Conservation (phyloP, 2,888 invertebrate species). For the Liposcelis brunnea region DNA sequence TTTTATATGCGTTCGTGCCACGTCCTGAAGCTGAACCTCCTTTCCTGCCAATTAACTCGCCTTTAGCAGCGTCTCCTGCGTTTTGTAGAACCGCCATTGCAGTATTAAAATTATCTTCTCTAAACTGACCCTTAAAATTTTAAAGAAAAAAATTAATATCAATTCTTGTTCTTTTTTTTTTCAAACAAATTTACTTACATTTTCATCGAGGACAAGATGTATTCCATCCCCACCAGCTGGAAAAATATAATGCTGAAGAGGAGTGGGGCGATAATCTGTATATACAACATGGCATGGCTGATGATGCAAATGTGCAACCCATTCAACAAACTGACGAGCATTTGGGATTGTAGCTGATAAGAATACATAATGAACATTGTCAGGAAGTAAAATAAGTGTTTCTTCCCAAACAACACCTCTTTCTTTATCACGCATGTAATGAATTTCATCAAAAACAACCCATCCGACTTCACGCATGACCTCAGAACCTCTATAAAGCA, state of each 20-base stretch:
- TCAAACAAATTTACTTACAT: slow-evolving; percentile 29
- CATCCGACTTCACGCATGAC: slow-evolving; percentile 98
- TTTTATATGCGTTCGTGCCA: slow-evolving; percentile 74
- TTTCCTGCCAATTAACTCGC: slow-evolving; percentile 49
- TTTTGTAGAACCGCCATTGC: slow-evolving; percentile 83
- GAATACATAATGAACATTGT: slow-evolving; percentile 97
- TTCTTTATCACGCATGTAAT: slow-evolving; percentile 99
- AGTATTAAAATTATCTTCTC: slow-evolving; percentile 94
- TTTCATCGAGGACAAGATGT: slow-evolving; percentile 89
- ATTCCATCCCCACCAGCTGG: slow-evolving; percentile 93
- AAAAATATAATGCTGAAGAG: slow-evolving; percentile 94
- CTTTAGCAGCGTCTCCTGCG: slow-evolving; percentile 67
- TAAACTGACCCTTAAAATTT: slow-evolving; percentile 59
- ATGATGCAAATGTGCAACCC: slow-evolving; percentile 86
- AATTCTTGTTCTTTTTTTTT: neutral
- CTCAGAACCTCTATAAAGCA: slow-evolving; percentile 97
- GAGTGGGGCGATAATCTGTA: slow-evolving; percentile 94
- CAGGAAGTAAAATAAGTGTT: slow-evolving; percentile 89
- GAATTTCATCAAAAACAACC: slow-evolving; percentile 99
- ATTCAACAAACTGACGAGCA: slow-evolving; percentile 87
- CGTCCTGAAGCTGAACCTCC: slow-evolving; percentile 48
- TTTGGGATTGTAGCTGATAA: slow-evolving; percentile 99
- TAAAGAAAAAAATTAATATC: slow-evolving; percentile 9
- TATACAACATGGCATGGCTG: slow-evolving; percentile 98
- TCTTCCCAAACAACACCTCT: slow-evolving; percentile 99